These are phyloP conservation scores for Zosterops japonicus DNA, from an alignment of 2,113 vertebrate genomes.

Conservation along the genomic window DNA sequence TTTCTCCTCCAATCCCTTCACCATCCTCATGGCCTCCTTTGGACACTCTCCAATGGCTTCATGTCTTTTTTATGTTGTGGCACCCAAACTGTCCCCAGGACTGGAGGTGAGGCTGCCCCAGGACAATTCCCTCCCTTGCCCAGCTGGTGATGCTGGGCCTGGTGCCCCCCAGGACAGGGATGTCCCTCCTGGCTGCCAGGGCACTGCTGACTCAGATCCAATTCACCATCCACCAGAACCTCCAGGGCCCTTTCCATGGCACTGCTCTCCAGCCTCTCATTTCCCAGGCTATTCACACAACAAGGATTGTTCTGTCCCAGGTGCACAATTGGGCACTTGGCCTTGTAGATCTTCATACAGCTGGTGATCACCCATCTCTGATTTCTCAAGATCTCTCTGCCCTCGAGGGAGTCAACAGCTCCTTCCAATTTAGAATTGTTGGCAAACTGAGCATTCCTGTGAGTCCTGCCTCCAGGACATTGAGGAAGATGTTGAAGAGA, in stretches of 20 bases:
- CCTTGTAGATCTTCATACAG: fast-evolving
- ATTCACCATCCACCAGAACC: fast-evolving
- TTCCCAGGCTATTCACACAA: not conserved
- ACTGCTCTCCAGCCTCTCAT: not conserved
- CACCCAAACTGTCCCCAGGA: not conserved
- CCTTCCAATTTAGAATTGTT: not conserved
- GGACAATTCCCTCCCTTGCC: not conserved
- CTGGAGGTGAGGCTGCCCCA: not conserved
- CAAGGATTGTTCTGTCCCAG: not conserved
- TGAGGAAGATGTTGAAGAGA: not conserved
- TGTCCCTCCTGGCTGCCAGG: not conserved
- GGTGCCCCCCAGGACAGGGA: not conserved
- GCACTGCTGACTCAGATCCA: not conserved
- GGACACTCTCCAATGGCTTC: not conserved
- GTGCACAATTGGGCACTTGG: fast-evolving
- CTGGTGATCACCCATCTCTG: not conserved
- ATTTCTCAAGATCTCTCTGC: not conserved
- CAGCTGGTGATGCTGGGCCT: fast-evolving
- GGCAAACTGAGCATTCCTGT: not conserved
- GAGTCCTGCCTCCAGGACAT: not conserved
- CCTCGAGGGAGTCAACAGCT: fast-evolving
- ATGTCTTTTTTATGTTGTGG: not conserved
- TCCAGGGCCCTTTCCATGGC: not conserved
- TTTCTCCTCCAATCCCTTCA: not conserved
- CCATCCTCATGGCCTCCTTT: not conserved